Evolutionary conservation across 2,797 vertebrate genomes (phyloP).

Genomic region (Falco peregrinus): DNA sequence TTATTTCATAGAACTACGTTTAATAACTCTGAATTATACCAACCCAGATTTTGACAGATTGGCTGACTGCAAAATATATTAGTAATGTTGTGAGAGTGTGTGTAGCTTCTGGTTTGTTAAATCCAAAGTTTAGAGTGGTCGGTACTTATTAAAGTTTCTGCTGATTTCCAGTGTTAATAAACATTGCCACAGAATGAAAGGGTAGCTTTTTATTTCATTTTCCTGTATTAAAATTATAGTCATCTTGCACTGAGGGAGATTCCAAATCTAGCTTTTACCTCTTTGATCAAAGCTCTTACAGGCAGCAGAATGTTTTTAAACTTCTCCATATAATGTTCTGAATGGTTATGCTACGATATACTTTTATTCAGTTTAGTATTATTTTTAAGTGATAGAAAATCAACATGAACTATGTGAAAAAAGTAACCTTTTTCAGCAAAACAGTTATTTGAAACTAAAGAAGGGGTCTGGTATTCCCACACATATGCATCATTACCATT

Average conservation of each 20-base stretch:
- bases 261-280: background rate
- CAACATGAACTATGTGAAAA: background rate
- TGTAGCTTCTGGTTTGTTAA: background rate
- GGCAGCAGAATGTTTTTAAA: background rate
- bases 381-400: slow-evolving; percentile 1
- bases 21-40: background rate
- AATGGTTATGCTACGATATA: background rate
- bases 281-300: background rate
- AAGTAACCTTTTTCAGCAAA: background rate
- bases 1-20: background rate
- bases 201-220: background rate
- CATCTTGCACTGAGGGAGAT: background rate
- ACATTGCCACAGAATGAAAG: background rate
- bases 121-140: background rate
- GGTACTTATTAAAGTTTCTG: background rate
- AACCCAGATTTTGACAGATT: background rate
- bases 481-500: background rate
- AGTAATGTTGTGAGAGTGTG: background rate
- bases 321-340: background rate
- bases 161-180: background rate
- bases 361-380: background rate
- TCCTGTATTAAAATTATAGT: background rate
- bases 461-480: background rate
- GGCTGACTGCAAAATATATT: background rate
- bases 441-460: background rate